A percentile compares a stretch with the other conserved stretches of the same genome.
These are phyloP conservation scores for Tretioscincus oriximinensis DNA, from an alignment of 2,113 vertebrate species.

Conservation along the genomic window DNA sequence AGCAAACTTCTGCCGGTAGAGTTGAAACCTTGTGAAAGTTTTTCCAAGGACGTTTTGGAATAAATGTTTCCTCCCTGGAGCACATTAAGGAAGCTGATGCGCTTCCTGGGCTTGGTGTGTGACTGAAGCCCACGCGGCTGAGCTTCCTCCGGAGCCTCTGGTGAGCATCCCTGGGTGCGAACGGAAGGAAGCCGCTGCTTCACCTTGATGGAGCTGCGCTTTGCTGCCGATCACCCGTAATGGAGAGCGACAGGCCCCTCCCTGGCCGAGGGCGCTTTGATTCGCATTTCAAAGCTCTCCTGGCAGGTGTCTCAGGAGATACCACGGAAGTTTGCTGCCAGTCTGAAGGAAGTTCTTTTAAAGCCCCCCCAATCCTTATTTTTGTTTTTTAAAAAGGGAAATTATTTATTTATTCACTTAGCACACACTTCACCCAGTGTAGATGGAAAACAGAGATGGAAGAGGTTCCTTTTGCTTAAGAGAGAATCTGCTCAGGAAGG, in stretches of 20 bases:
- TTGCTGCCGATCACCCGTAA: conserved; percentile 45
- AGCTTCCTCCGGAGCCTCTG: conserved; percentile 29
- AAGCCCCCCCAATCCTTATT: neutral
- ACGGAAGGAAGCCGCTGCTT: conserved; percentile 14
- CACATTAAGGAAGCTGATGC: conserved; percentile 18
- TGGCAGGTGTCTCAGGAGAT: conserved; percentile 38
- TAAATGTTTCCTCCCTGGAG: conserved; percentile 17
- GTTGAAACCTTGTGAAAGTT: conserved; percentile 41
- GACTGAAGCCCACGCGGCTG: conserved; percentile 6
- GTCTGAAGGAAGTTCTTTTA: neutral
- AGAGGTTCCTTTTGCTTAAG: conserved; percentile 16
- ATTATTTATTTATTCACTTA: conserved; percentile 27
- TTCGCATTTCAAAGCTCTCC: conserved; percentile 37
- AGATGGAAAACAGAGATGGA: conserved; percentile 9
- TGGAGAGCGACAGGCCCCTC: conserved; percentile 42
- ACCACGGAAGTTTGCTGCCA: conserved; percentile 29
- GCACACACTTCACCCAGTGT: conserved; percentile 13
- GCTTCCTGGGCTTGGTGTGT: conserved; percentile 22
- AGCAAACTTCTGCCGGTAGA: conserved; percentile 22
- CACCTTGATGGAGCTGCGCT: conserved; percentile 45
- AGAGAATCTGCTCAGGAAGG: conserved; percentile 11
- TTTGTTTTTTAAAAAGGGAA: neutral
- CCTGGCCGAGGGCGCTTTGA: conserved; percentile 23
- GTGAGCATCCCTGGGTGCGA: neutral
- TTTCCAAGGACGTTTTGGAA: conserved; percentile 45